Evolutionary conservation across 92 coral and sea anemone species (phyloP).

Genomic region (Bergia sp.): DNA sequence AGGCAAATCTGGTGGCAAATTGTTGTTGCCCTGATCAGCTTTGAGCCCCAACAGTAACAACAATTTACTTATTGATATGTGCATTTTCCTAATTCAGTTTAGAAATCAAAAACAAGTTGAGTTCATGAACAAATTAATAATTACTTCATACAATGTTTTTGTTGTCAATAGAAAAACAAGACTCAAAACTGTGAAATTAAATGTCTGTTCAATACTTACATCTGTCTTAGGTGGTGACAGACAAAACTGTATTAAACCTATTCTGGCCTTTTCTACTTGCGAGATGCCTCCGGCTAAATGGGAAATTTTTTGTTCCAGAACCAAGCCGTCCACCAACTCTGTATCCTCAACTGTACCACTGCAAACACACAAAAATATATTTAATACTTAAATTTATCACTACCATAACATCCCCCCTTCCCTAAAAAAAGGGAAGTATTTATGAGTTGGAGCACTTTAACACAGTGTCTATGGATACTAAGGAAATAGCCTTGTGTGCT

Average conservation of each 20-base stretch:
- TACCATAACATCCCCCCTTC: neutral
- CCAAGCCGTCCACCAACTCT: conserved; percentile 94
- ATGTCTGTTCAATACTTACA: conserved; percentile 56
- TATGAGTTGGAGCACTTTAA: no score
- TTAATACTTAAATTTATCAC: neutral
- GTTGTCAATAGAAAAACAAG: neutral
- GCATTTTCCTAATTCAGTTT: no score
- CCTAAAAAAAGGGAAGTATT: neutral
- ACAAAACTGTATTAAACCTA: conserved; percentile 96
- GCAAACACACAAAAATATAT: conserved; percentile 33
- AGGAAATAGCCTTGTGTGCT: no score
- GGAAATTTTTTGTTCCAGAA: conserved; percentile 94
- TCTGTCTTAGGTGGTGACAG: conserved; percentile 98
- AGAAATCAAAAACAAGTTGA: no score
- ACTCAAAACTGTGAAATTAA: neutral
- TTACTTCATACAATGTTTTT: no score
- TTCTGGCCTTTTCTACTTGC: conserved; percentile 93
- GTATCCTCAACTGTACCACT: conserved; percentile 99
- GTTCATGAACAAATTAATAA: no score
- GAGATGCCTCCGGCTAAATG: conserved; percentile 97
- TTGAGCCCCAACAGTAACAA: no score
- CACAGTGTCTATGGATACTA: no score
- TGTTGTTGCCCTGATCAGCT: no score
- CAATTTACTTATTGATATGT: no score
- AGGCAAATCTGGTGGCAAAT: neutral